Percentiles rank a stretch among this genome's conserved stretches.
phyloP scores from a whole-genome alignment of 2,888 invertebrate genomes.

The Augochlorella aurata region DNA sequence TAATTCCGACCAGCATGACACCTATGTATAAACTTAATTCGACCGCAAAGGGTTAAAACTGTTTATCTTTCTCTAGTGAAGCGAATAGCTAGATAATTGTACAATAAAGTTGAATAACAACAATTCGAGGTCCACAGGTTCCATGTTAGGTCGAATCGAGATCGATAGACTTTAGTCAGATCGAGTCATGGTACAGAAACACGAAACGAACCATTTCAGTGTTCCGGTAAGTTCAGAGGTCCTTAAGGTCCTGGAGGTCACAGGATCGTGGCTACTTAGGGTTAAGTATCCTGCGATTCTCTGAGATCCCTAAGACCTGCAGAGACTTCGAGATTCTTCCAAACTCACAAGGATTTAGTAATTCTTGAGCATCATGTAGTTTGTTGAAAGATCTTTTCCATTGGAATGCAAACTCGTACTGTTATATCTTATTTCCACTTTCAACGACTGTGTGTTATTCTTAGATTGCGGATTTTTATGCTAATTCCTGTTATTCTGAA shows the following conservation, averaged over 20 bases:
- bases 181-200: not conserved
- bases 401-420: too few species aligned
- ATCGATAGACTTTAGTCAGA: not conserved
- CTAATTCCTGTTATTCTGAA: too few species aligned
- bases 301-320: not conserved
- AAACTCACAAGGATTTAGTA: not conserved
- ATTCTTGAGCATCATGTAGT: not conserved
- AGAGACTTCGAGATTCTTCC: not conserved
- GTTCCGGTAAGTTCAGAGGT: slow-evolving; percentile 6
- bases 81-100: too few species aligned
- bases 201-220: slow-evolving; percentile 4
- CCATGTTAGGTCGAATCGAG: not conserved
- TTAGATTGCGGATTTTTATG: too few species aligned
- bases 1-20: too few species aligned
- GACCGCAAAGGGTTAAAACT: too few species aligned
- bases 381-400: not conserved
- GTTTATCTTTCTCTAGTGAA: too few species aligned
- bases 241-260: slow-evolving; percentile 10
- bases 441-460: too few species aligned
- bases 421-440: too few species aligned
- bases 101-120: not conserved
- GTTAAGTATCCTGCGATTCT: slow-evolving; percentile 2
- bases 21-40: too few species aligned
- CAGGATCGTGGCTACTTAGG: not conserved
- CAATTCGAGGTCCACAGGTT: not conserved